Conservation (phyloP, 2,113 vertebrate genomes). For the Macquaria ambigua region DNA sequence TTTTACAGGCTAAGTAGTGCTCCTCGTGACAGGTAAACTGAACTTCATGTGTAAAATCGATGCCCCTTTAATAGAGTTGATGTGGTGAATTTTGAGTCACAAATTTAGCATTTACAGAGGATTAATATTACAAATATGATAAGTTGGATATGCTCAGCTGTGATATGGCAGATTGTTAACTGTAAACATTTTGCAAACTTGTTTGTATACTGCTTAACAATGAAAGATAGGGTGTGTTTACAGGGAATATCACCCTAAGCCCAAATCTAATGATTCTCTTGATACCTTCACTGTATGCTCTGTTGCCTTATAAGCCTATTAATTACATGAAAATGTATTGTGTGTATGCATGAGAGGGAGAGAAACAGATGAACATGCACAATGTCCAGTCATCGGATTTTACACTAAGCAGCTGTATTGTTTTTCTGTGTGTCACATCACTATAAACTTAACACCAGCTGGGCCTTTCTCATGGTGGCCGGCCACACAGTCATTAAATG, state of each 20-base stretch:
- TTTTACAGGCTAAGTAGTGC: neutral
- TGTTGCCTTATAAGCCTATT: neutral
- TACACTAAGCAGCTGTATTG: conserved; percentile 12
- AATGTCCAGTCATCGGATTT: conserved; percentile 39
- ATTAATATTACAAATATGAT: neutral
- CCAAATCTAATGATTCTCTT: neutral
- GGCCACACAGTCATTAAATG: conserved; percentile 47
- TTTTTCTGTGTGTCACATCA: conserved; percentile 13
- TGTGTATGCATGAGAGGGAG: neutral
- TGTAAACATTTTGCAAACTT: neutral
- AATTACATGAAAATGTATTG: neutral
- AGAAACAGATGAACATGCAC: conserved; percentile 10
- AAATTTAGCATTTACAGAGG: neutral
- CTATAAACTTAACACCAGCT: conserved; percentile 38
- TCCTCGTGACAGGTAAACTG: neutral
- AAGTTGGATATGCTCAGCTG: neutral
- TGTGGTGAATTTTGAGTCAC: neutral
- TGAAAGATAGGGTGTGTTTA: too few species aligned
- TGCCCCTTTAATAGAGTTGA: neutral
- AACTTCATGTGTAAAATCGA: neutral
- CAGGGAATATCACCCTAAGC: neutral
- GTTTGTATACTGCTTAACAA: neutral
- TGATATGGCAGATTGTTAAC: neutral
- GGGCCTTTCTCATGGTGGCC: neutral
- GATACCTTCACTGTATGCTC: neutral